Evolutionary conservation across 2,797 vertebrate genomes (phyloP), one percentile per base, ranked within the genome.

Genomic region (Cuniculus paca): DNA sequence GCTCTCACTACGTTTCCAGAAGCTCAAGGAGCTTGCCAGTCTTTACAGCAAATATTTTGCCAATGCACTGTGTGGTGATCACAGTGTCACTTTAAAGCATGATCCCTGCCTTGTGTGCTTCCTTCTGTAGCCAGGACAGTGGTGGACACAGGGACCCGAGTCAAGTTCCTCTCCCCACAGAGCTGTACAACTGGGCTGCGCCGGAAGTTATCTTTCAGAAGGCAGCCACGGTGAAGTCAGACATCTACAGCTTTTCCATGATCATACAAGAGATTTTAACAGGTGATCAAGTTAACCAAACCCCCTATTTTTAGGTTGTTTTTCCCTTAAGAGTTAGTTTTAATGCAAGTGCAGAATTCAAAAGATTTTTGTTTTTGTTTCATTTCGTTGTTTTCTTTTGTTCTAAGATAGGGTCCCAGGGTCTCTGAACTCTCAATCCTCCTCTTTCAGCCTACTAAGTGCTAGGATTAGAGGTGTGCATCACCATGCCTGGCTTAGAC

Each of bases 221-320:
- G 65, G 45, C 56, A 56, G 97, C 97, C 0, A 98, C 98, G 0
- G 83, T 97, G 20, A 98, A 98, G 26, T 98, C 98, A 0, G 99
- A 99, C 31, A 20, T 99, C 89, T 99, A 98, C 90, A 99, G 99
- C 94, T 98, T 99, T 94, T 99, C 98, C 63, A 19, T 98, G 2
- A 97, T 99, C 90, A 75, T 99, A 88, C 99, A 99, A 93, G 99
- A 99, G 88, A 97, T 98, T 54, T 93, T 99, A 97, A 99, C 98
- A 98, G 99, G 99, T 99, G 34, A 34, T 58, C 45, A 75, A 0
- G 87, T 80, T 74, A 54, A 80, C n/a, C 42, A 82, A 28, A 94
- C 52, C 75, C 11, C 56, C 48, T 77, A 11, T 45, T 83, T 50
- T 92, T 81, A 80, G 80, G 24, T 58, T 91, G 50, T 3, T 6